Evolutionary conservation across 35 echinoderm and acorn worm genomes (phyloP).

Genomic region (Ophioderma brevispina): DNA sequence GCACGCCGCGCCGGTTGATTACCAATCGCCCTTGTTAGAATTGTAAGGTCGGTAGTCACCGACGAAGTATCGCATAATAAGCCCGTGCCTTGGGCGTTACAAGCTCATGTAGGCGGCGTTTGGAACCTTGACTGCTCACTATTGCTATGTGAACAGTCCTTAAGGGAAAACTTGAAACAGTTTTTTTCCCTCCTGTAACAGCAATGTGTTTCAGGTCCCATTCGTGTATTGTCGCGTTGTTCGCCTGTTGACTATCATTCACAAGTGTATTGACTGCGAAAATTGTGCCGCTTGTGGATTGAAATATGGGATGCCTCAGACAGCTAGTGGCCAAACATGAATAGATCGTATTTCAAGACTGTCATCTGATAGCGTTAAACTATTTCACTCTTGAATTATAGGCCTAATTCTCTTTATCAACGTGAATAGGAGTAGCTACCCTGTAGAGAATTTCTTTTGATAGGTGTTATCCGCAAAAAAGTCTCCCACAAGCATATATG

Average conservation of each 20-base stretch:
- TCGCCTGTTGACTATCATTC: not conserved
- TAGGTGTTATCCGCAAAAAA: too few species aligned
- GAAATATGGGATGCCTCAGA: not conserved
- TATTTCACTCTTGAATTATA: not conserved
- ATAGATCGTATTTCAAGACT: not conserved
- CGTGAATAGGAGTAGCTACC: too few species aligned
- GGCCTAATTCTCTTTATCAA: not conserved
- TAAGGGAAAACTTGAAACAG: not conserved
- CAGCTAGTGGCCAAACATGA: conserved; percentile 4
- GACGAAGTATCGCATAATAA: not conserved
- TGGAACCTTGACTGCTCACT: not conserved
- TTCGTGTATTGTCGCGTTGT: not conserved
- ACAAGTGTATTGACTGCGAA: not conserved
- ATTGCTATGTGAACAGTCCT: not conserved
- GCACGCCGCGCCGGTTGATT: not conserved
- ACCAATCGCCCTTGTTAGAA: not conserved
- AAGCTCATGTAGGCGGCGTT: not conserved
- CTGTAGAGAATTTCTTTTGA: too few species aligned
- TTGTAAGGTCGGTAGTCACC: conserved; percentile 8
- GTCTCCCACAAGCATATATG: too few species aligned
- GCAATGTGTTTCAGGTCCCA: not conserved
- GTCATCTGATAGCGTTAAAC: not conserved
- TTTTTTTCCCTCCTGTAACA: not conserved
- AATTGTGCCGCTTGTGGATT: not conserved
- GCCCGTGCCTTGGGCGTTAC: not conserved